Evolutionary conservation across 2,888 invertebrate species (phyloP).

Genomic region (Megamerina dolium): DNA sequence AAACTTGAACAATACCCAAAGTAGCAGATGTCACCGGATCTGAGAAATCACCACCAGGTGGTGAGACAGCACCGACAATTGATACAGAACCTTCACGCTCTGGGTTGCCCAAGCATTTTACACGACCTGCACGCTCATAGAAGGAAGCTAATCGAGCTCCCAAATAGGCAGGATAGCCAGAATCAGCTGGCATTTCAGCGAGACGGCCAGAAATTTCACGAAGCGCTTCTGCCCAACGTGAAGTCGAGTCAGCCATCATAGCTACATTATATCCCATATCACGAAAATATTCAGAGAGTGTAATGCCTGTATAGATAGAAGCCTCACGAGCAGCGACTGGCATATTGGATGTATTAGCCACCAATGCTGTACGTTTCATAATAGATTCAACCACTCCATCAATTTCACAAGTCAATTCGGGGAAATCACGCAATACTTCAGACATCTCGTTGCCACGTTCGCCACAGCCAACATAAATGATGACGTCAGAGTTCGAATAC

Average conservation of each 20-base stretch:
- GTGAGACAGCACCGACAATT: constrained; percentile 98
- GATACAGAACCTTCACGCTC: constrained; percentile 96
- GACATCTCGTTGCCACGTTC: constrained; percentile 99
- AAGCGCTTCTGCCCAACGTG: constrained; percentile 98
- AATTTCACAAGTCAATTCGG: constrained; percentile 92
- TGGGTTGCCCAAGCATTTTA: constrained; percentile 92
- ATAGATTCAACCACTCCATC: constrained; percentile 93
- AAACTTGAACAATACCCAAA: constrained; percentile 94
- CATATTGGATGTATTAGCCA: constrained; percentile 99
- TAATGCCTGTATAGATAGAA: constrained; percentile 98
- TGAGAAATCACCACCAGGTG: constrained; percentile 98
- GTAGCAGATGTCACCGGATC: constrained; percentile 99
- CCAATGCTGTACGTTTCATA: constrained; percentile 97
- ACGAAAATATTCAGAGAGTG: constrained; percentile 96
- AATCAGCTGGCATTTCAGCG: constrained; percentile 99
- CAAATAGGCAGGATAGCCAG: constrained; percentile 96
- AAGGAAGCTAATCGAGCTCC: constrained; percentile 95
- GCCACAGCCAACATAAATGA: constrained; percentile 97
- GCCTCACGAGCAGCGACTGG: constrained; percentile 99
- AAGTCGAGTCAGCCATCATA: constrained; percentile 99
- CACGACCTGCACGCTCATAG: constrained; percentile 96
- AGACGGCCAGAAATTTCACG: constrained; percentile 91
- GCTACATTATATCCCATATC: constrained; percentile 99
- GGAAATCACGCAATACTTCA: constrained; percentile 95
- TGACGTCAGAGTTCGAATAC: constrained; percentile 98